A percentile compares a stretch with the other conserved stretches of the same genome.
phyloP scores from a whole-genome alignment of 2,113 vertebrate species.

The Corythoichthys intestinalis region DNA sequence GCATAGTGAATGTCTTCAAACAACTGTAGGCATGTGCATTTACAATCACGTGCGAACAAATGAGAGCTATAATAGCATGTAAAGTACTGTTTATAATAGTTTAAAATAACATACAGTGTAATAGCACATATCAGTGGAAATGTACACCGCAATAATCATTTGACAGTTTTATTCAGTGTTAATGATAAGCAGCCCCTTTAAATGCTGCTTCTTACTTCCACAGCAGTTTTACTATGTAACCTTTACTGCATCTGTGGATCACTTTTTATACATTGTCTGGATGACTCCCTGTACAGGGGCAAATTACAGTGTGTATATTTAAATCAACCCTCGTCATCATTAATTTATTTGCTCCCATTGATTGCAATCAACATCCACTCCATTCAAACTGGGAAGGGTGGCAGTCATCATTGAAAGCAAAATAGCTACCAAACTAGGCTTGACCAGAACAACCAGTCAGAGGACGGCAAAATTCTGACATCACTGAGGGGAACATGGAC shows the following conservation, averaged over 20 bases:
- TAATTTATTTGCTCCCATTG: no score
- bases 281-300: conserved; percentile 32
- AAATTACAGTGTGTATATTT: conserved; percentile 44
- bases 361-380: no score
- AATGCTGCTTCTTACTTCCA: conserved; percentile 21
- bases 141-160: conserved; percentile 12
- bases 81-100: conserved; percentile 2
- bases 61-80: conserved; percentile 22
- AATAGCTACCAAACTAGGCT: no score
- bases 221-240: conserved; percentile 18
- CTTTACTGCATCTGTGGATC: conserved; percentile 31
- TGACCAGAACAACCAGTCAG: no score
- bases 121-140: conserved; percentile 21
- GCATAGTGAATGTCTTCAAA: conserved; percentile 40
- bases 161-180: conserved; percentile 10
- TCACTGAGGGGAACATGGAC: conserved; percentile 10
- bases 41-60: conserved; percentile 15
- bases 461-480: no score
- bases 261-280: conserved; percentile 16
- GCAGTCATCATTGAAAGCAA: no score
- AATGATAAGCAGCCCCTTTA: conserved; percentile 14
- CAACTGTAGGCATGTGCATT: conserved; percentile 25
- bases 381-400: no score
- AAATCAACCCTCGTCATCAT: conserved; percentile 43
- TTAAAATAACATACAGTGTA: conserved; percentile 1